Evolutionary conservation across 2,888 invertebrate genomes (phyloP), one percentile per base, ranked within the genome.

Genomic region (Andrena marginata): DNA sequence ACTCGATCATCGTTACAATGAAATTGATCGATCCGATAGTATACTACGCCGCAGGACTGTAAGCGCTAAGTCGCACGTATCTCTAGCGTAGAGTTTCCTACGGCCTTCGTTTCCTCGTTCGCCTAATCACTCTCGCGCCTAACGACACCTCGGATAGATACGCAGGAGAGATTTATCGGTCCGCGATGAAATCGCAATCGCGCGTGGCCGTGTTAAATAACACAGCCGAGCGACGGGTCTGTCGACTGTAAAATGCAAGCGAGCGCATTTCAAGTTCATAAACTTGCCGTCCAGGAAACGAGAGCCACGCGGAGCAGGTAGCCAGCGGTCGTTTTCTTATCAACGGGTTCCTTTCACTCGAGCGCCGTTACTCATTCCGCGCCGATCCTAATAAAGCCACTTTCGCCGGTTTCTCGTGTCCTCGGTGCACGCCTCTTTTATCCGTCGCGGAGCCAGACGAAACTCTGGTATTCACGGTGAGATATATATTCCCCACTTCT

Each of bases 331-430:
- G 33, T 10, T 85, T 67, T 82, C 82, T 88, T 86, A 86, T 86
- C 87, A 75, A 70, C 65, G 51, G 42, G 84, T 84, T 87, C 90
- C 90, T 89, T 90, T 89, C 90, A 90, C 90, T 90, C 81, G 82
- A 69, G 77, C 84, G 84, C 82, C 84, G 85, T 85, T 85, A 80
- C 77, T 76, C 77, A 49, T 76, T 67, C 82, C 80, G 26, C 80
- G 67, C 82, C 80, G 70, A 86, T 81, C 88, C 85, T 81, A 87
- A 87, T 88, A 87, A 88, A 88, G 82, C 54, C 78, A 88, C 87
- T 87, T 87, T 87, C 87, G 88, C 86, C 82, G 31, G 75, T 72
- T 70, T 31, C 64, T 73, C 67, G 48, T 62, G 49, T 35, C 23
- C 67, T 23, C 68, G 74, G 16, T 62, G 77, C 42, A 75, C 60